Conservation (phyloP, 2,888 invertebrate species). For the Alitta virens region DNA sequence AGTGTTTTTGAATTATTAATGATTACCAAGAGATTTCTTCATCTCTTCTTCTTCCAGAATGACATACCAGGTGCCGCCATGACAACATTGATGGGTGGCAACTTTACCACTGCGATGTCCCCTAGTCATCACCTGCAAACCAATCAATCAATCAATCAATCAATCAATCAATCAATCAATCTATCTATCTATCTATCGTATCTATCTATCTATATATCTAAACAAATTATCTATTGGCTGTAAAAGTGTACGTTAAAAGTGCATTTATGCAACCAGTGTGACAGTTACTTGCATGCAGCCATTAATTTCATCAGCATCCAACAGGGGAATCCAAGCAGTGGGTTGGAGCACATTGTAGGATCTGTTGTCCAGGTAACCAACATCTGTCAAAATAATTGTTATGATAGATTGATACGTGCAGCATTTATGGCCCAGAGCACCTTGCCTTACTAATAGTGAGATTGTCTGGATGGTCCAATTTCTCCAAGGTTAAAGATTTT, state of each 20-base stretch:
- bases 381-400: conserved; percentile 27
- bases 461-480: no score
- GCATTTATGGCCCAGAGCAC: no score
- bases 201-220: no score
- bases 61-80: conserved; percentile 50
- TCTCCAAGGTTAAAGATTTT: no score
- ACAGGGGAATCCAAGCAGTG: conserved; percentile 39
- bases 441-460: no score
- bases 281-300: conserved; percentile 40
- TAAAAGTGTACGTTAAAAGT: no score
- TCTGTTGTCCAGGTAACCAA: conserved; percentile 30
- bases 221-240: no score
- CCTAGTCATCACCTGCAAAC: conserved; percentile 39
- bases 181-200: no score
- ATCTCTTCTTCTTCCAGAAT: conserved; percentile 48
- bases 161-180: no score
- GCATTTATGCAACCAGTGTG: no score
- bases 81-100: conserved; percentile 46
- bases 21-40: conserved; percentile 40
- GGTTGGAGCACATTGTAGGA: conserved; percentile 29
- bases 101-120: conserved; percentile 45
- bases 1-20: not conserved
- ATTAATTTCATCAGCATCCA: conserved; percentile 31
- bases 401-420: no score
- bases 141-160: not conserved